These are phyloP conservation scores for Epizoanthus illoricatus DNA, from an alignment of 92 coral and sea anemone genomes.

Conservation along the genomic window DNA sequence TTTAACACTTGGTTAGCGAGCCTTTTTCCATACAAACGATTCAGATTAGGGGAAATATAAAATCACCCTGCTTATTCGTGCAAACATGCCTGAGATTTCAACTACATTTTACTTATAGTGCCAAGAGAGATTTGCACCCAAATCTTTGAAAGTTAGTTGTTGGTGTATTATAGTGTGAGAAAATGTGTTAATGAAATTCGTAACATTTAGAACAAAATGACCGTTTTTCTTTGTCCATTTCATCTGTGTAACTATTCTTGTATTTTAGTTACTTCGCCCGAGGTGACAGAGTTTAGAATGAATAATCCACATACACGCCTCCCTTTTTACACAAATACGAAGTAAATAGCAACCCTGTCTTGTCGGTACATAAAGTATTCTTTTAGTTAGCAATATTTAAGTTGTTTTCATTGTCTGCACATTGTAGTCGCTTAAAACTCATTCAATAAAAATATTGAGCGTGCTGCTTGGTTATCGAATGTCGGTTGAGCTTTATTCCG, in stretches of 20 bases:
- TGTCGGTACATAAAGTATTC: background rate
- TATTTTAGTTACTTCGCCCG: background rate
- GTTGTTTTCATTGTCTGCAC: background rate
- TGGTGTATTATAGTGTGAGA: too few relatives aligned
- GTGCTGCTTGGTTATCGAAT: background rate
- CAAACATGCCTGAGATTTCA: background rate
- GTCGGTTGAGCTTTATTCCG: background rate
- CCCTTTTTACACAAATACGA: background rate
- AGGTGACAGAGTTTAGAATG: slow-evolving; percentile 13
- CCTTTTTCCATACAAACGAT: background rate
- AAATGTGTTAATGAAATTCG: too few relatives aligned
- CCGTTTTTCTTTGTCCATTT: slow-evolving; percentile 8
- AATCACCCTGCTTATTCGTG: background rate
- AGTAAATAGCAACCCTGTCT: slow-evolving; percentile 7
- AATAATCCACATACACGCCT: background rate
- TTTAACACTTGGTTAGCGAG: background rate
- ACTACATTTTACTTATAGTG: background rate
- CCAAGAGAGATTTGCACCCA: background rate
- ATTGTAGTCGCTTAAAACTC: background rate
- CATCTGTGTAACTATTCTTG: slow-evolving; percentile 24
- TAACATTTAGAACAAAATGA: background rate
- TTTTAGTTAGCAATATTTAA: background rate
- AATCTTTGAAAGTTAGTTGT: background rate
- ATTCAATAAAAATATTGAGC: background rate
- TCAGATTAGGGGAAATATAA: background rate